A percentile compares a stretch with the other conserved stretches of the same genome.
These are phyloP conservation scores for Tillus elongatus DNA, from an alignment of 2,888 invertebrate species.

Conservation along the genomic window DNA sequence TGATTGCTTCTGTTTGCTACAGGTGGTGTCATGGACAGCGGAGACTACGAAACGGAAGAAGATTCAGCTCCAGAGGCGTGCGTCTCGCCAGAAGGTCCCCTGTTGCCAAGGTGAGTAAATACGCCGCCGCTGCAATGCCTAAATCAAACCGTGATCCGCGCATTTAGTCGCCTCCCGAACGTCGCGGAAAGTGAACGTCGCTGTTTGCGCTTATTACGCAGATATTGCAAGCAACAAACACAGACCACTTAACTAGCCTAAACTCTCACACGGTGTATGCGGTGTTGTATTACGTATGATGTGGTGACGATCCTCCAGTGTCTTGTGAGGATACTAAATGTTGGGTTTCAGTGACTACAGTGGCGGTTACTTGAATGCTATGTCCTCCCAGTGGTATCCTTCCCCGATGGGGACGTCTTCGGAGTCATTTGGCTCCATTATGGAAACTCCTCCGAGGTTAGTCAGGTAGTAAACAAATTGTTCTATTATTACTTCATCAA, in stretches of 20 bases:
- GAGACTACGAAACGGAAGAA: conserved; percentile 39
- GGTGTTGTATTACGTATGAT: too few species aligned
- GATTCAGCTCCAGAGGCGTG: conserved; percentile 40
- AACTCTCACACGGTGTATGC: too few species aligned
- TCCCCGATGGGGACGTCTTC: conserved; percentile 23
- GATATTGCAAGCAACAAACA: too few species aligned
- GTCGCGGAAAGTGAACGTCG: too few species aligned
- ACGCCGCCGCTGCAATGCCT: conserved; percentile 20
- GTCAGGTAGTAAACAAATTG: too few species aligned
- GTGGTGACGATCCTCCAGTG: too few species aligned
- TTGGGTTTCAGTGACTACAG: conserved; percentile 19
- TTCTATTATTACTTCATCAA: too few species aligned
- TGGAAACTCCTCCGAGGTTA: conserved; percentile 37
- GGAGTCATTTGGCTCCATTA: conserved; percentile 31
- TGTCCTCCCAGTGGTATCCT: conserved; percentile 26
- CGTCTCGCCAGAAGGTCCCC: conserved; percentile 35
- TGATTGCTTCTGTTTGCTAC: too few species aligned
- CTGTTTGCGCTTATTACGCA: too few species aligned
- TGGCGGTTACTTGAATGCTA: conserved; percentile 17
- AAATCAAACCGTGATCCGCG: conserved; percentile 19
- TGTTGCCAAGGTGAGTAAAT: conserved; percentile 35
- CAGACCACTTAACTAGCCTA: too few species aligned
- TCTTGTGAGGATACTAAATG: conserved; percentile 18
- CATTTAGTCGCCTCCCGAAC: conserved; percentile 25
- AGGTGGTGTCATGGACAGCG: conserved; percentile 32